Conservation (phyloP, 1,140 invertebrate genomes). For the Lordiphosa stackelbergi region DNA sequence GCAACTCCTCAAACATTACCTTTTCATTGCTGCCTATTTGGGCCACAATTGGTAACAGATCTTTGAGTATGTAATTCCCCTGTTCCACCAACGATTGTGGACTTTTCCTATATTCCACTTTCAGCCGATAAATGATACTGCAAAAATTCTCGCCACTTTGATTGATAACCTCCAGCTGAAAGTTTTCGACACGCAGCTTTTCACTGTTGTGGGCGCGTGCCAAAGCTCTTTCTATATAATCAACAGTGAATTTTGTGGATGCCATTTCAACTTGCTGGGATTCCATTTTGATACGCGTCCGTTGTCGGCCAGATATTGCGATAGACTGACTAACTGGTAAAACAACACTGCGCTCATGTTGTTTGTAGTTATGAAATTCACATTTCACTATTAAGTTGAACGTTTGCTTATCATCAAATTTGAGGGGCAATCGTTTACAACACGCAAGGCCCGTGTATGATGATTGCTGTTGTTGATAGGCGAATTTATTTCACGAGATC, state of each 20-base stretch:
- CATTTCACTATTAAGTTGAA: conserved; percentile 3
- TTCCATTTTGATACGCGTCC: conserved; percentile 13
- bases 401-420: conserved; percentile 3
- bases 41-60: conserved; percentile 38
- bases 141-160: conserved; percentile 59
- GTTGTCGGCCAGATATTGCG: conserved; percentile 8
- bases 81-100: conserved; percentile 20
- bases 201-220: conserved; percentile 24
- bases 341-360: not conserved
- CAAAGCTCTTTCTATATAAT: conserved; percentile 51
- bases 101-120: conserved; percentile 33
- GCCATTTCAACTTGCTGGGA: conserved; percentile 5
- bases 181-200: conserved; percentile 33
- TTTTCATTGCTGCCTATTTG: conserved; percentile 48
- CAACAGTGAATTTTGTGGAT: conserved; percentile 6
- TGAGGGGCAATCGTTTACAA: no score
- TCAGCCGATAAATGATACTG: conserved; percentile 53
- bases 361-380: conserved; percentile 5
- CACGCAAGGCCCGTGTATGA: no score
- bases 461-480: no score
- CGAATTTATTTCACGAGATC: no score
- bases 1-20: conserved; percentile 41
- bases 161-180: conserved; percentile 23
- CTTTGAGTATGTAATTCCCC: conserved; percentile 46
- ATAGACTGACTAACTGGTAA: conserved; percentile 22